Base-by-base conservation (phyloP, 2,113 vertebrate species). In the Hippopotamus amphibius region DNA sequence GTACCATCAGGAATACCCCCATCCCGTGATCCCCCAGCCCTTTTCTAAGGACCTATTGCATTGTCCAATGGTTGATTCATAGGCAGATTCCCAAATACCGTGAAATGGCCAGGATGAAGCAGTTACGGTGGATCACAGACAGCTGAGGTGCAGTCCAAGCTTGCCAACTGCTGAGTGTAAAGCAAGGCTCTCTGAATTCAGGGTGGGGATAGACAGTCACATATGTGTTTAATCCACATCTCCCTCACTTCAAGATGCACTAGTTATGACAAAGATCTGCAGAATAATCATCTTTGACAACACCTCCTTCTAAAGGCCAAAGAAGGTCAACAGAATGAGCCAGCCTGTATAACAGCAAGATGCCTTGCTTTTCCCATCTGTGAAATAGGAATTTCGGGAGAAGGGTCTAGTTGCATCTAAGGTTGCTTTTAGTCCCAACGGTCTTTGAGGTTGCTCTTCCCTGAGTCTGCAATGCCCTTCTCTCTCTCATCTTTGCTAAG, bases 71-170 rank as follows among this genome's bases (percentile, higher is more conserved):
- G 21, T 17, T 66, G 50, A 41, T 14, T 65, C 57, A 22, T 3
- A 22, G 0, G 10, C 28, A 82, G 71, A 82, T 55, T 30, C 57
- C 33, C 30, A 55, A 17, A 71, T 3, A 13, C 0, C 28, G 6
- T 43, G 9, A 7, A 13, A 48, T 41, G 16, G n/a, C 28, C 15
- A 3, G 21, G 28, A 41, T n/a, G 72, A 61, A 21, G 28, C 5
- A 5, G 53, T 17, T 6, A 2, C 1, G 4, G 14, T 2, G 43
- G 8, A 48, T 43, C 59, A 71, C 57, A 30, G 28, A 43, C 24
- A 13, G 28, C 0, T 37, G 55, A 10, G 1, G 1, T 16, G 9
- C 30, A 30, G n/a, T 37, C 33, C 13, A 17, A 0, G n/a, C 55
- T 65, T 16, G 7, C 19, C 69, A 33, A 14, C 53, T 21, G 8